A percentile compares a stretch with the other conserved stretches of the same genome.
phyloP scores from a whole-genome alignment of 2,888 invertebrate species.

The Thymelicus lineola region DNA sequence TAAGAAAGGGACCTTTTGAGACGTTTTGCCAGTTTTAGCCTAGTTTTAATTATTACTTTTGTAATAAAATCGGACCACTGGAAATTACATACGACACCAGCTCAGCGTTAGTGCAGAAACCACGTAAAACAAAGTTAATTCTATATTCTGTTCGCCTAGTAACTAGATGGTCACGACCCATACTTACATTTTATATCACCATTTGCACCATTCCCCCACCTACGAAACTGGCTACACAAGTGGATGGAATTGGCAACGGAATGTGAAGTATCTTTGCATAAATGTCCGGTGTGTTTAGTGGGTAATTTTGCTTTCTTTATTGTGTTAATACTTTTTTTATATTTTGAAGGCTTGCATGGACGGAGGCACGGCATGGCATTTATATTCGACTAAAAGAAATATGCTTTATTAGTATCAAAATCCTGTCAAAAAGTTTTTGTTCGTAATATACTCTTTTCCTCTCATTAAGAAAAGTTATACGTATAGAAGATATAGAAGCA shows the following conservation, averaged over 20 bases:
- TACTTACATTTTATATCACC: constrained; percentile 25
- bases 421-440: too few species aligned
- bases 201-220: constrained; percentile 18
- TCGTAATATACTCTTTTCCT: too few species aligned
- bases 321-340: background rate
- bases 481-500: too few species aligned
- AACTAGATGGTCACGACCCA: constrained; percentile 27
- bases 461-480: too few species aligned
- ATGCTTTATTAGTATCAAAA: too few species aligned
- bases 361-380: too few species aligned
- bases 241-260: constrained; percentile 16
- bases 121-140: constrained; percentile 17
- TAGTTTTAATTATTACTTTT: too few species aligned
- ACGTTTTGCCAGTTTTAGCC: too few species aligned
- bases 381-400: too few species aligned
- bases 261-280: constrained; percentile 18
- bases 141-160: constrained; percentile 10
- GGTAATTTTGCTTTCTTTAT: background rate
- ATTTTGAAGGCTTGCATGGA: too few species aligned
- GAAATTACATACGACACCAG: background rate
- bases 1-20: too few species aligned
- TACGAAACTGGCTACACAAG: constrained; percentile 14
- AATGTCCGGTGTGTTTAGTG: constrained; percentile 35
- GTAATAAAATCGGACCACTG: background rate
- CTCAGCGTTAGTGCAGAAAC: background rate